A percentile compares a stretch with the other conserved stretches of the same genome.
Conservation (phyloP, 2,797 vertebrate genomes). For the Peromyscus eremicus region DNA sequence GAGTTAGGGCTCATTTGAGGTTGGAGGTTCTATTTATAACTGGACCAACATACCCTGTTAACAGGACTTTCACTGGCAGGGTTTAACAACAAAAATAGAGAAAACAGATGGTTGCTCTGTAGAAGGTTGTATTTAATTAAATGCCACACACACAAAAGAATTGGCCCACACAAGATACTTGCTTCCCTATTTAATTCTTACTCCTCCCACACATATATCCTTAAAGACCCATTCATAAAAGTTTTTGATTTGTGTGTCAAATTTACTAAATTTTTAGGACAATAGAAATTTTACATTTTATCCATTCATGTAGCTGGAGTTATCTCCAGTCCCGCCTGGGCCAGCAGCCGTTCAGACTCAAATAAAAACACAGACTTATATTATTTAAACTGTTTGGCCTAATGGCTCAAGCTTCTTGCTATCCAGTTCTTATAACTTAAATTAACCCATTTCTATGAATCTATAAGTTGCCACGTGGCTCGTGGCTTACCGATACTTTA, state of each 20-base stretch:
- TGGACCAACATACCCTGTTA: slow-evolving; percentile 21
- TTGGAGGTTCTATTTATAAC: slow-evolving; percentile 29
- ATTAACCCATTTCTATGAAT: too few species aligned
- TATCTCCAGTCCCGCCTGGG: too few species aligned
- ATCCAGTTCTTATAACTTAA: too few species aligned
- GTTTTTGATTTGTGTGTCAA: slow-evolving; percentile 29
- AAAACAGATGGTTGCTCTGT: slow-evolving; percentile 71
- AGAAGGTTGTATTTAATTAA: slow-evolving; percentile 74
- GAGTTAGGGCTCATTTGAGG: not conserved
- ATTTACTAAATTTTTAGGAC: slow-evolving; percentile 59
- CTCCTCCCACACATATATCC: not conserved
- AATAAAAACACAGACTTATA: too few species aligned
- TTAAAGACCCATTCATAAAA: slow-evolving; percentile 70
- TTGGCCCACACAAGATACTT: slow-evolving; percentile 50
- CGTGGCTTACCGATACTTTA: too few species aligned
- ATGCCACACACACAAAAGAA: slow-evolving; percentile 64
- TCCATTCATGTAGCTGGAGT: not conserved
- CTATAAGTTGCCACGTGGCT: too few species aligned
- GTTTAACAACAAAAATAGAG: slow-evolving; percentile 60
- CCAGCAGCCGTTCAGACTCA: too few species aligned
- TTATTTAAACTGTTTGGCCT: too few species aligned
- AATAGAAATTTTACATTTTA: not conserved
- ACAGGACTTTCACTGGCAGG: slow-evolving; percentile 60
- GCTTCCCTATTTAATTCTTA: slow-evolving; percentile 68
- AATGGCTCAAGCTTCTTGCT: too few species aligned